Base-by-base conservation (phyloP, 2,113 vertebrate species). In the Phocoena phocoena region DNA sequence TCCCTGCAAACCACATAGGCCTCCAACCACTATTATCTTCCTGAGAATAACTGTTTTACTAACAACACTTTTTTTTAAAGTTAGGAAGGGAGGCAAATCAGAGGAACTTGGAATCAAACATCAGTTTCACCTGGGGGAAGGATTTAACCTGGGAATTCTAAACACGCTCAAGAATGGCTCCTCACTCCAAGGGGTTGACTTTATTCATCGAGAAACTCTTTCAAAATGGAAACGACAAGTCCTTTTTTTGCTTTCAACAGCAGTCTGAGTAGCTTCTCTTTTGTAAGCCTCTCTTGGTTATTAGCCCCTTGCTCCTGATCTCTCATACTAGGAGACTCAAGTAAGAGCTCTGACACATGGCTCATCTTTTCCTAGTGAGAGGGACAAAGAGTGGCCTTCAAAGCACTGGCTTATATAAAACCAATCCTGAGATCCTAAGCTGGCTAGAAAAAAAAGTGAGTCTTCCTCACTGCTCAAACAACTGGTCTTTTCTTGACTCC, bases 1-100 rank as follows among this genome's bases (percentile, higher is more conserved):
- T 71, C 21, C 80, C 58, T 67, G 77, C 1, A 53, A 74, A 14
- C 12, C 58, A 82, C 21, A 47, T 0, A 87, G 65, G 23, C 50
- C 28, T 84, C 70, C 58, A 80, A 71, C 25, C 58, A 83, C 58
- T 55, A 15, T 38, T 81, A n/a, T 41, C 33, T 89, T 95, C 86
- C 81, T 88, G 81, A 93, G 88, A 88, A 82, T 50, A 87, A 70
- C 23, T 38, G 90, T 31, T 68, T 68, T 25, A 90, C 62, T 79
- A 70, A 55, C 28, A 41, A 83, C 14, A 60, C 31, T 88, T 79
- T 82, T 41, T 62, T 25, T 62, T 10, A 26, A 62, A 62, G 25
- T 62, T n/a, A 80, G 15, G 36, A 25, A 82, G 50, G 63, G 55
- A 94, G 36, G 23, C 18, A 53, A 70, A 60, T 65, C 28, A 79